Percentiles rank a stretch among this genome's conserved stretches.
Evolutionary conservation across 2,113 vertebrate species (phyloP).

Genomic region (Protobothrops flavoviridis): DNA sequence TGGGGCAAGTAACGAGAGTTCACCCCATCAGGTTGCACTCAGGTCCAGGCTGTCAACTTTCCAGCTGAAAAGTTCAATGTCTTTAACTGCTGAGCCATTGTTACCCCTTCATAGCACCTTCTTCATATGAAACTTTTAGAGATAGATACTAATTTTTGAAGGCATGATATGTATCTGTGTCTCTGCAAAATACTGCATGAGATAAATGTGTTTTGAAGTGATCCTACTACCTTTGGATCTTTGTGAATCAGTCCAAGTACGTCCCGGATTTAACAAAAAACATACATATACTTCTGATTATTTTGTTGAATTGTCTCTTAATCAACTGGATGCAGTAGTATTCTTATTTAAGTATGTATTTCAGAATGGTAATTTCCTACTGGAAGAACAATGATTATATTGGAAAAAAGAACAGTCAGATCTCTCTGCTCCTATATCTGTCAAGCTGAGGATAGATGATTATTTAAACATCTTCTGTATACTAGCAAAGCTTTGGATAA

Average conservation of each 20-base stretch:
- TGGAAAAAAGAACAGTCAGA: neutral
- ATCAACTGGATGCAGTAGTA: neutral
- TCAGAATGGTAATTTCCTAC: neutral
- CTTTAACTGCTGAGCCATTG: neutral
- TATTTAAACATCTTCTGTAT: neutral
- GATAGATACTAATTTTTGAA: neutral
- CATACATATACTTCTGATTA: neutral
- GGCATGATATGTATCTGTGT: neutral
- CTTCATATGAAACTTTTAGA: neutral
- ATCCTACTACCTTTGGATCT: neutral
- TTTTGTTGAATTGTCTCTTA: neutral
- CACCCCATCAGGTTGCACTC: neutral
- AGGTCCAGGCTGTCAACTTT: neutral
- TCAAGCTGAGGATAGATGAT: neutral
- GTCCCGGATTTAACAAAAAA: neutral
- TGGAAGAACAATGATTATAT: neutral
- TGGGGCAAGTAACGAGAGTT: neutral
- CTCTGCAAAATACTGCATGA: neutral
- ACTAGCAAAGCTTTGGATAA: neutral
- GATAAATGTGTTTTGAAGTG: neutral
- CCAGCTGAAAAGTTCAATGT: neutral
- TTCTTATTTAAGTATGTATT: neutral
- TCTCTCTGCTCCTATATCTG: neutral
- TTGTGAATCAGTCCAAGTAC: neutral
- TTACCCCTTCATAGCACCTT: neutral